Percentiles rank a stretch among this genome's conserved stretches.
Evolutionary conservation across 2,797 vertebrate species (phyloP).

Genomic region (Enteromius thamalakanensis): DNA sequence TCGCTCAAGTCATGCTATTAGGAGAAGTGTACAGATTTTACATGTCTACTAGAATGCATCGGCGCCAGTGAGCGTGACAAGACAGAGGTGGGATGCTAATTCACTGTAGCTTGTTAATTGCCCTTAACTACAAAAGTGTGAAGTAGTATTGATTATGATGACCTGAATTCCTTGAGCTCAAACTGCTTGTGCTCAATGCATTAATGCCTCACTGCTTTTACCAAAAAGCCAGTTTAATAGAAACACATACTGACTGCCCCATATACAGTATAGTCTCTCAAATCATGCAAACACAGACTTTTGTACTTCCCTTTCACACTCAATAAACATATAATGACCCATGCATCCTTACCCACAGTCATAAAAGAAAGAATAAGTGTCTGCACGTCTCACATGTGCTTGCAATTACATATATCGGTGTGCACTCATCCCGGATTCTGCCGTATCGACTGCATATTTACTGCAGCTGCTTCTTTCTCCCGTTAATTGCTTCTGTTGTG

Average conservation of each 20-base stretch:
- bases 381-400: constrained; percentile 19
- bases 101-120: constrained; percentile 59
- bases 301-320: background rate
- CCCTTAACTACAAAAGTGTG: constrained; percentile 50
- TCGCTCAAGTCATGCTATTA: background rate
- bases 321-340: background rate
- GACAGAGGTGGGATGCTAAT: constrained; percentile 45
- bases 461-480: constrained; percentile 31
- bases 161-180: constrained; percentile 33
- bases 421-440: constrained; percentile 1
- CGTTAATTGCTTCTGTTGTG: constrained; percentile 49
- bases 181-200: constrained; percentile 26
- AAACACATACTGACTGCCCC: constrained; percentile 27
- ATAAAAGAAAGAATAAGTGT: constrained; percentile 15
- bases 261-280: background rate
- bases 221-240: constrained; percentile 38
- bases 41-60: background rate
- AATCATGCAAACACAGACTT: constrained; percentile 6
- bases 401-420: background rate
- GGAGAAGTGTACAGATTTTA: background rate
- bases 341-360: constrained; percentile 15
- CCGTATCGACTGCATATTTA: constrained; percentile 42
- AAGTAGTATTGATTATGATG: constrained; percentile 60
- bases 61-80: background rate
- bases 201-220: constrained; percentile 47